Evolutionary conservation across 2,797 vertebrate species (phyloP), one percentile per base, ranked within the genome.

Genomic region (Tamandua tetradactyla): DNA sequence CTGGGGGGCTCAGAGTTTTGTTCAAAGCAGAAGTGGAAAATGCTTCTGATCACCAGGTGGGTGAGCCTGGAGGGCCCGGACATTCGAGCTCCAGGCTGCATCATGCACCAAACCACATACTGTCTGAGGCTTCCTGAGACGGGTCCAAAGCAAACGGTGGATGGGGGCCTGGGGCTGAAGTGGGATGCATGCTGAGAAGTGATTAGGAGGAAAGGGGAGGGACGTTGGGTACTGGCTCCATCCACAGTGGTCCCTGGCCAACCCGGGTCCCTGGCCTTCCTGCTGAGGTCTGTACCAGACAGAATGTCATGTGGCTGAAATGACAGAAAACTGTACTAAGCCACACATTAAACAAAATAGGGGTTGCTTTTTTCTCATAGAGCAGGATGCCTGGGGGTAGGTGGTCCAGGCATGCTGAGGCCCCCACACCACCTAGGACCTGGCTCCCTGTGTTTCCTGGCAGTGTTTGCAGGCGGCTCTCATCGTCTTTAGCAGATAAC

Each of bases 91-190:
- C 23, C 10, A 68, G 0, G 0, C 44, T 4, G 49, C 23, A 44
- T 10, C 2, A 0, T 25, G 5, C 1, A 5, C 30, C 35, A 1
- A 4, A 9, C 1, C 18, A 11, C 35, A 23, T 0, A 1, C 37
- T 17, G 4, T 7, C 12, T 0, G 3, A 8, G 2, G 55, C 64
- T 44, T 20, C 17, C 3, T 1, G 3, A 9, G 7, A 2, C 20
- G 7, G 30, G 30, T 23, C 14, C 13, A 4, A 4, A 6, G 5
- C 27, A 2, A 0, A 12, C 5, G 35, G 5, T 2, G 35, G 13
- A 0, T 66, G 7, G n/a, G 59, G 30, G 3, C 27, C 23, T n/a
- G 49, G 59, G 11, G 13, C 27, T 20, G 14, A 23, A 3, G 25
- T 1, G n/a, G 44, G 32, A 22, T 57, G 4, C 69, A 40, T 42